Percentiles rank a stretch among this genome's conserved stretches.
phyloP scores from a whole-genome alignment of 2,113 vertebrate species.

The Scomber japonicus region DNA sequence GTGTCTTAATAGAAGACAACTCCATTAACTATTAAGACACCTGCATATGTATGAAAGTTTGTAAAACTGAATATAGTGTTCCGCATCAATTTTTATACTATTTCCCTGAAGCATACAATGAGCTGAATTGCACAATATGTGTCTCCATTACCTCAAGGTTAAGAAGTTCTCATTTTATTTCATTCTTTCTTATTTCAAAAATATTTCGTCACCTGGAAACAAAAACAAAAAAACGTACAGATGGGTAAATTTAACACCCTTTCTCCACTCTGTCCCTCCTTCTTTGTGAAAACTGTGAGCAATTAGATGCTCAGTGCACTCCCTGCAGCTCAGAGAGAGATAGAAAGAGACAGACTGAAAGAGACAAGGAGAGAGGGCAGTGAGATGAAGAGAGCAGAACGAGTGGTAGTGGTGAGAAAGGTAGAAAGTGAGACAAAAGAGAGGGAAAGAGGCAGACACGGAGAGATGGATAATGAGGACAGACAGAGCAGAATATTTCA shows the following conservation, averaged over 20 bases:
- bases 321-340: slow-evolving; percentile 16
- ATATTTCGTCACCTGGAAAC: not conserved
- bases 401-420: slow-evolving; percentile 25
- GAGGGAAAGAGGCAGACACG: slow-evolving; percentile 31
- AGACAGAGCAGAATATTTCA: slow-evolving; percentile 60
- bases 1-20: too few relatives aligned
- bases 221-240: not conserved
- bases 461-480: slow-evolving; percentile 65
- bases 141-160: slow-evolving; percentile 1
- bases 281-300: slow-evolving; percentile 38
- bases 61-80: slow-evolving; percentile 6
- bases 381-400: slow-evolving; percentile 48
- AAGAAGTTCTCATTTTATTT: not conserved
- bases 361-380: slow-evolving; percentile 41
- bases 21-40: slow-evolving; percentile 21
- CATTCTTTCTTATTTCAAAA: not conserved
- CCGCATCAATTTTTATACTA: slow-evolving; percentile 3
- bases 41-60: slow-evolving; percentile 4
- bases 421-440: slow-evolving; percentile 55
- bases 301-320: slow-evolving; percentile 41
- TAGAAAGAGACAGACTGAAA: slow-evolving; percentile 9
- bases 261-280: not conserved
- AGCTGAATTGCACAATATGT: slow-evolving; percentile 1
- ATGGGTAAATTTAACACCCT: not conserved
- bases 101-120: not conserved